Evolutionary conservation across 2,113 vertebrate species (phyloP).

Genomic region (Melanotaenia duboulayi): DNA sequence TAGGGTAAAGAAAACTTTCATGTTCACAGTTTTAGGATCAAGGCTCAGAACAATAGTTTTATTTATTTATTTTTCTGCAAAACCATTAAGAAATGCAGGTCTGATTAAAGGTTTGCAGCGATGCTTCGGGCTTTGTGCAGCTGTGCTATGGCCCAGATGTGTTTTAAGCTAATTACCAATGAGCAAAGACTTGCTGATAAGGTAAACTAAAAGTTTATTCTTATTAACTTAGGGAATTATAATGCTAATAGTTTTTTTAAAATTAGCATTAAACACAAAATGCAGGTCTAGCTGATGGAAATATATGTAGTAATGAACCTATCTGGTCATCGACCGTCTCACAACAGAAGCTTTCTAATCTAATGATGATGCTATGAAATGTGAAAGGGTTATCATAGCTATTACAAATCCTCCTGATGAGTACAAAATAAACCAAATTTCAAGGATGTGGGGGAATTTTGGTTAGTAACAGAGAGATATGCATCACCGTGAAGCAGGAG

Average conservation of each 20-base stretch:
- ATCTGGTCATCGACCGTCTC: background rate
- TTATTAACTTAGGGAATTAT: background rate
- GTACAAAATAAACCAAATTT: background rate
- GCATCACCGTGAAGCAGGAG: background rate
- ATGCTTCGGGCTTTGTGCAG: background rate
- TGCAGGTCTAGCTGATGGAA: background rate
- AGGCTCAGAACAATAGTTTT: slow-evolving; percentile 2
- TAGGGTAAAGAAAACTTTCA: background rate
- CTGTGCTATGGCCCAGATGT: background rate
- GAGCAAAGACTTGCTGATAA: background rate
- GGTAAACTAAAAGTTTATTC: background rate
- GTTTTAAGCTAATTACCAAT: background rate
- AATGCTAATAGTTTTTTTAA: background rate
- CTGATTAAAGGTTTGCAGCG: background rate
- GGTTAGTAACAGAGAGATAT: background rate
- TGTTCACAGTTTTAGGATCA: slow-evolving; percentile 25
- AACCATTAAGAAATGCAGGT: background rate
- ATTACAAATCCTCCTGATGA: background rate
- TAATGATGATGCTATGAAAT: background rate
- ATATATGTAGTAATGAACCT: background rate
- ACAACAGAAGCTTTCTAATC: background rate
- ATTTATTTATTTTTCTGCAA: background rate
- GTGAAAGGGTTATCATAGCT: background rate
- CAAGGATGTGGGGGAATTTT: background rate
- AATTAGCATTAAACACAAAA: background rate